These are phyloP conservation scores for Aurelia aurita DNA, from an alignment of 30 jellyfish, hydroid and myxozoan species.

Conservation along the genomic window DNA sequence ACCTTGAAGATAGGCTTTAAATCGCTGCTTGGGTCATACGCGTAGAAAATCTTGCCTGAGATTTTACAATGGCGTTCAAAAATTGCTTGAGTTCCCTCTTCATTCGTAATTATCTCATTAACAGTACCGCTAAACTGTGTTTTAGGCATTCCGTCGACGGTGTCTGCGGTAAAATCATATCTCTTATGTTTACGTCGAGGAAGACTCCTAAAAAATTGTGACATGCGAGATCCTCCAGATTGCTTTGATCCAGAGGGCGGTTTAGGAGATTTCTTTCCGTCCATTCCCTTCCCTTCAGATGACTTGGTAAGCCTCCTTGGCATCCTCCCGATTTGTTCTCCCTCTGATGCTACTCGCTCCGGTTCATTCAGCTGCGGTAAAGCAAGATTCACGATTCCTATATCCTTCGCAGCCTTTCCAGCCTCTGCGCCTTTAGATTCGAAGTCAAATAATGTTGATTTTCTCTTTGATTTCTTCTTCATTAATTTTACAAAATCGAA, in stretches of 20 bases:
- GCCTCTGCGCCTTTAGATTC: constrained; percentile 15
- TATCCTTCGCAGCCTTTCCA: constrained; percentile 6
- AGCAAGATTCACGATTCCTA: not conserved
- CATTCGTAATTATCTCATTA: constrained; percentile 44
- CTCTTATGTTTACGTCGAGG: constrained; percentile 63
- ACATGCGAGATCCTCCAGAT: constrained; percentile 72
- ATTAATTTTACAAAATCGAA: constrained; percentile 1
- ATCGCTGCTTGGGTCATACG: constrained; percentile 59
- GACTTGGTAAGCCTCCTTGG: constrained; percentile 25
- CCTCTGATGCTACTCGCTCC: constrained; percentile 49
- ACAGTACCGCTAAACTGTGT: constrained; percentile 73
- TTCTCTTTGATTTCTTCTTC: constrained; percentile 36
- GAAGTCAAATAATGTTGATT: constrained; percentile 32
- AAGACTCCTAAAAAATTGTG: constrained; percentile 68
- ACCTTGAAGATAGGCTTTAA: constrained; percentile 89
- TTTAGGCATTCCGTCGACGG: constrained; percentile 75
- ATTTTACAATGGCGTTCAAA: constrained; percentile 83
- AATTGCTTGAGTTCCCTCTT: constrained; percentile 43
- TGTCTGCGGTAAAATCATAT: constrained; percentile 56
- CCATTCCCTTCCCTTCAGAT: not conserved
- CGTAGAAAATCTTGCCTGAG: constrained; percentile 94
- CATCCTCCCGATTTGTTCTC: constrained; percentile 23
- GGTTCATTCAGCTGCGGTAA: constrained; percentile 27
- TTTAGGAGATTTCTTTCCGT: constrained; percentile 25
- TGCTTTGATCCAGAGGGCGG: constrained; percentile 11